Conservation (phyloP, 2,113 vertebrate genomes). For the Boleophthalmus pectinirostris region DNA sequence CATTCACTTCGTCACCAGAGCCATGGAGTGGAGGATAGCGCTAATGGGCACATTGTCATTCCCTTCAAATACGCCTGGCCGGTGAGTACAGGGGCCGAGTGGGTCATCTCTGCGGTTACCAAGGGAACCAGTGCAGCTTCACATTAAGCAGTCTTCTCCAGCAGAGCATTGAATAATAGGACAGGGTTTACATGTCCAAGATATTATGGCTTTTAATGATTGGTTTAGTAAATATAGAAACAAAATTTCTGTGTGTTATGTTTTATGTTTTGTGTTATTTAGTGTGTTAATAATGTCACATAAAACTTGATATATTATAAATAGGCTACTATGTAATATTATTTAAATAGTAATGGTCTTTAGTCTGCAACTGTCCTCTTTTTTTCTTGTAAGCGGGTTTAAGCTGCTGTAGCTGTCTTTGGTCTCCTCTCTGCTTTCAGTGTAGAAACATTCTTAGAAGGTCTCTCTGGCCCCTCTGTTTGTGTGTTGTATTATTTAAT, state of each 20-base stretch:
- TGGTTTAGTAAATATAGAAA: not conserved
- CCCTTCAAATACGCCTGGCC: conserved; percentile 83
- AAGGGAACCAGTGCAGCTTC: conserved; percentile 63
- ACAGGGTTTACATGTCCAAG: not conserved
- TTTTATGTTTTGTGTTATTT: not conserved
- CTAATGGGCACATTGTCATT: conserved; percentile 72
- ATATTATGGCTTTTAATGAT: not conserved
- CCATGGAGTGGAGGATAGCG: conserved; percentile 57
- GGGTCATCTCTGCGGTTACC: conserved; percentile 58
- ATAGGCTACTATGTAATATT: too few species aligned
- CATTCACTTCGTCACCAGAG: conserved; percentile 62
- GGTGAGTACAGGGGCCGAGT: conserved; percentile 71
- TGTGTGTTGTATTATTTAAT: not conserved
- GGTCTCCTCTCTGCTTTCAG: not conserved
- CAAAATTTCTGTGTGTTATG: not conserved
- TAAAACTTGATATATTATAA: too few species aligned
- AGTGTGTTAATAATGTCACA: not conserved
- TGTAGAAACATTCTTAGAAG: not conserved
- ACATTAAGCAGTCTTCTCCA: conserved; percentile 59
- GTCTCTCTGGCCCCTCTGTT: not conserved
- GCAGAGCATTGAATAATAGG: conserved; percentile 55
- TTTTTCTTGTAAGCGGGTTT: not conserved
- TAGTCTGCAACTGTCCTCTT: too few species aligned
- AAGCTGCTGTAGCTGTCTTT: not conserved
- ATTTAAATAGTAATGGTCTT: not conserved